Conservation (phyloP, 2,797 vertebrate species). For the Paramormyrops hopkinsi region DNA sequence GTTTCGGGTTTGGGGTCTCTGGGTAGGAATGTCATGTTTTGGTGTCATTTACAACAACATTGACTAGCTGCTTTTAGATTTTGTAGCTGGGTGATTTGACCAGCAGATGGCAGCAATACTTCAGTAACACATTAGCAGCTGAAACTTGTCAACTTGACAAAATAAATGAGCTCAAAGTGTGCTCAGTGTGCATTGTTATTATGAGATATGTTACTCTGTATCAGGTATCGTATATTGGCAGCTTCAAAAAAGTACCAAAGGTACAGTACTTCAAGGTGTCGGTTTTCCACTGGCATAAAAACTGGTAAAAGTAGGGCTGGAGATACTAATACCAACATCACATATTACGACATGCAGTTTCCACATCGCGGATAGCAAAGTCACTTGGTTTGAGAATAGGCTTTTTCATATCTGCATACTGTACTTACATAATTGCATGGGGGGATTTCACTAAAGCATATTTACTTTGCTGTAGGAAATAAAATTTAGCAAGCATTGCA, state of each 20-base stretch:
- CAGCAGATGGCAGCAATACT: conserved; percentile 11
- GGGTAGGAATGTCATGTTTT: not conserved
- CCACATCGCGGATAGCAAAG: not conserved
- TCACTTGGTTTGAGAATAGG: not conserved
- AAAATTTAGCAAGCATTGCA: not conserved
- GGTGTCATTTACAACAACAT: not conserved
- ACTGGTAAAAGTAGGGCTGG: not conserved
- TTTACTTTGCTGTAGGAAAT: not conserved
- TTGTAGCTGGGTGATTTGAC: not conserved
- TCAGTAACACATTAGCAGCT: not conserved
- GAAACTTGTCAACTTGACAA: not conserved
- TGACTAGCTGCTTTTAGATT: not conserved
- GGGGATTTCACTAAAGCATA: not conserved
- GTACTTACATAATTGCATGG: not conserved
- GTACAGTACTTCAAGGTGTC: not conserved
- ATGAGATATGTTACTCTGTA: not conserved
- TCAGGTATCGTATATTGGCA: not conserved
- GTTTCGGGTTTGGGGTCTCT: not conserved
- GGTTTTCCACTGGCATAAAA: not conserved
- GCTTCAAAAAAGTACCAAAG: not conserved
- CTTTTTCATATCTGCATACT: not conserved
- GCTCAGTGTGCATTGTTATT: not conserved
- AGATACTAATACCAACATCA: not conserved
- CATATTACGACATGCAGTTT: not conserved
- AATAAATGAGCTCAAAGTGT: not conserved